phyloP scores from a whole-genome alignment of 2,888 invertebrate genomes.

The Mesopsocus fuscifrons region DNA sequence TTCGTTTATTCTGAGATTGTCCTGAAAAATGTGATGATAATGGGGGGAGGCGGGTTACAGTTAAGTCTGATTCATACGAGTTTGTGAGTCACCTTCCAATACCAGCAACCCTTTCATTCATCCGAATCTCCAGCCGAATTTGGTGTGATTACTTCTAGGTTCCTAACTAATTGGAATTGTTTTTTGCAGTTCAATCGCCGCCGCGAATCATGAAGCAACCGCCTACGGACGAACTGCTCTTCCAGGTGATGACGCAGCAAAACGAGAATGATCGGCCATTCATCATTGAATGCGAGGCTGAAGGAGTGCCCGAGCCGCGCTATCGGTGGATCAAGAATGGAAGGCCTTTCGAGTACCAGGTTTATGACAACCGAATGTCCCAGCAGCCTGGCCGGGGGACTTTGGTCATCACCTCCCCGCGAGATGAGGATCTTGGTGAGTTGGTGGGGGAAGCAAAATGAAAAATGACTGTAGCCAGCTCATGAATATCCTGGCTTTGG shows the following conservation, averaged over 20 bases:
- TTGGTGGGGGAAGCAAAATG: conserved; percentile 18
- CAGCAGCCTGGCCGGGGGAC: conserved; percentile 90
- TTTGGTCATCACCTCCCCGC: conserved; percentile 70
- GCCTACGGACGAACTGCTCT: conserved; percentile 73
- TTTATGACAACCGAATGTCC: conserved; percentile 85
- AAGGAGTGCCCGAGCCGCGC: conserved; percentile 86
- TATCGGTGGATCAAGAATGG: conserved; percentile 94
- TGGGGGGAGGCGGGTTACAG: too few relatives aligned
- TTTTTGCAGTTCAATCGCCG: conserved; percentile 57
- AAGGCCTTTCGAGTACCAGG: conserved; percentile 81
- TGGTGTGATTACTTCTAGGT: too few relatives aligned
- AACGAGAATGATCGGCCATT: conserved; percentile 85
- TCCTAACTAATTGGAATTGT: too few relatives aligned
- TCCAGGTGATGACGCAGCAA: conserved; percentile 64
- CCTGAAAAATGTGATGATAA: too few relatives aligned
- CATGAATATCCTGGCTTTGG: too few relatives aligned
- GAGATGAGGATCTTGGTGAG: conserved; percentile 67
- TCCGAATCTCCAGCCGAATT: too few relatives aligned
- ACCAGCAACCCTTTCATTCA: too few relatives aligned
- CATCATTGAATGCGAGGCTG: conserved; percentile 90
- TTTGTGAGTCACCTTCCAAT: too few relatives aligned
- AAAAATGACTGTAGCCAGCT: conserved; percentile 9
- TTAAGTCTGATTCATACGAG: too few relatives aligned
- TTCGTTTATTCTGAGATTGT: too few relatives aligned
- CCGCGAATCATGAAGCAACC: conserved; percentile 86